Evolutionary conservation across 2,113 vertebrate genomes (phyloP), one percentile per base, ranked within the genome.

Genomic region (Pelecanus crispus): DNA sequence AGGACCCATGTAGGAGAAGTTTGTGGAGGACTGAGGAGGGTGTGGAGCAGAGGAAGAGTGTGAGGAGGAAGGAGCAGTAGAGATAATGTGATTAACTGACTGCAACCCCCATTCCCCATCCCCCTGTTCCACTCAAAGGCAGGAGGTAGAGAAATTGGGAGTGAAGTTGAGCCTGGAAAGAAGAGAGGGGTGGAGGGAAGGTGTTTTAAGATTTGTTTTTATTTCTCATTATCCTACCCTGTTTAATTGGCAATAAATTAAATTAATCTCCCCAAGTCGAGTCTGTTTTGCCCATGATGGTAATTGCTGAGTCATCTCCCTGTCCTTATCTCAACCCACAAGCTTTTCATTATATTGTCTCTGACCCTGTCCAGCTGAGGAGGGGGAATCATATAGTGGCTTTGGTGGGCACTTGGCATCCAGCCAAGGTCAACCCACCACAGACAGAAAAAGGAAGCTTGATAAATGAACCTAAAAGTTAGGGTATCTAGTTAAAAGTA

Each of bases 71-170:
- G 29, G 9, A 77, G 28, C 1, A 2, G 20, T 12, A 50, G 17
- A 66, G 5, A 47, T 13, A 58, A 66, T 0, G 1, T 40, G 17
- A 42, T 47, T 44, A 70, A 59, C 32, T 26, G 22, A 50, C 18
- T 1, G 2, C 5, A 11, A 17, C 2, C 1, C 3, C 10, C 6
- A 45, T 22, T 24, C 8, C 13, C 10, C 3, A 1, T n/a, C 10
- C 2, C 24, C 15, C 38, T 68, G 25, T 0, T 0, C n/a, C 3
- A 0, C 25, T 56, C n/a, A 55, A 16, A 6, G 42, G 18, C 11
- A 81, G 47, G 6, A 29, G 0, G 6, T 7, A 75, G 24, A 53
- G 29, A 77, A 81, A 71, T 3, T 8, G 3, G 32, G 42, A 72
- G 4, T 32, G 34, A 62, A 47, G 24, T 45, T 42, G 24, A 70